A percentile compares a stretch with the other conserved stretches of the same genome.
Evolutionary conservation across 1,140 invertebrate genomes (phyloP).

Genomic region (Calephelis virginiensis): DNA sequence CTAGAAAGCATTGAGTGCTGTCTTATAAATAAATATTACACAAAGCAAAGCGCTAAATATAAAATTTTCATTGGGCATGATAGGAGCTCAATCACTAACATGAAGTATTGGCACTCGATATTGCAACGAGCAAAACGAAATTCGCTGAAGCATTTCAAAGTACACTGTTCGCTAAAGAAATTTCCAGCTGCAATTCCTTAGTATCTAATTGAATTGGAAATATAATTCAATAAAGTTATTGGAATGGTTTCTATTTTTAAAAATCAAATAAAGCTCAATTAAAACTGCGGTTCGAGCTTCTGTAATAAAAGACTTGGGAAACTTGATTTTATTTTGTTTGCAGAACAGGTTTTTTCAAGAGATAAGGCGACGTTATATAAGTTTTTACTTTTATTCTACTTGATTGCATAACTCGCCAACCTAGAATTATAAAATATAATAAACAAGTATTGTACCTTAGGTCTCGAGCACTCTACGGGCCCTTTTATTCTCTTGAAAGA

Average conservation of each 20-base stretch:
- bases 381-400: too few species aligned
- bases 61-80: background rate
- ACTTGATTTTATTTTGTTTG: slow-evolving; percentile 1
- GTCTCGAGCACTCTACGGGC: too few species aligned
- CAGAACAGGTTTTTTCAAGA: too few species aligned
- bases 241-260: slow-evolving; percentile 11
- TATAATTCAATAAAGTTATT: slow-evolving; percentile 16
- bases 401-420: too few species aligned
- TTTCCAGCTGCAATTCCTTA: slow-evolving; percentile 4
- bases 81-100: slow-evolving; percentile 5
- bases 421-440: too few species aligned
- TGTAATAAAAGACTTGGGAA: background rate
- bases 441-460: too few species aligned
- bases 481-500: too few species aligned
- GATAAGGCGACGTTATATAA: too few species aligned
- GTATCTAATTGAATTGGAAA: slow-evolving; percentile 16
- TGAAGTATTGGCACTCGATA: slow-evolving; percentile 13
- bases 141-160: background rate
- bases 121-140: slow-evolving; percentile 8
- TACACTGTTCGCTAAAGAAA: slow-evolving; percentile 7
- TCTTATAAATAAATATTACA: too few species aligned
- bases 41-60: too few species aligned
- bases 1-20: too few species aligned
- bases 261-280: slow-evolving; percentile 8
- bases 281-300: slow-evolving; percentile 1